A percentile compares a stretch with the other conserved stretches of the same genome.
Evolutionary conservation across 1,140 invertebrate genomes (phyloP).

Genomic region (Geopemphigus sp.): DNA sequence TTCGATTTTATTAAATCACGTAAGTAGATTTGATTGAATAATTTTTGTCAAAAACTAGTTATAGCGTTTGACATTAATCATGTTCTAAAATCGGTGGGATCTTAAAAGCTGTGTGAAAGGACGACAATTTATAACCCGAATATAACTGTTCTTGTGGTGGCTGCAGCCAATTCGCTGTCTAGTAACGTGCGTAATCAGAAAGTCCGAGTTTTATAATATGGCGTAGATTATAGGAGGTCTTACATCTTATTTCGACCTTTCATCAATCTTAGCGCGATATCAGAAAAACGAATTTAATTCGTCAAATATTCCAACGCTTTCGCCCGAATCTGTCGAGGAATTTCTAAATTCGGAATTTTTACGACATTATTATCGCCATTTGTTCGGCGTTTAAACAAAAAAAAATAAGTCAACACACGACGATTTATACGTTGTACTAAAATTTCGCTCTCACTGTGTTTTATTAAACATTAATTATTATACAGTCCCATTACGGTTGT

Average conservation of each 20-base stretch:
- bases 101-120: background rate
- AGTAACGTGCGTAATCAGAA: background rate
- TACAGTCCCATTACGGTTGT: too few relatives aligned
- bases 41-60: too few relatives aligned
- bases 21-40: too few relatives aligned
- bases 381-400: too few relatives aligned
- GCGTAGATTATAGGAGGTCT: background rate
- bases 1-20: too few relatives aligned
- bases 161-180: background rate
- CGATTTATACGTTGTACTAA: too few relatives aligned
- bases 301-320: background rate
- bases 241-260: background rate
- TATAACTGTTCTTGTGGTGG: background rate
- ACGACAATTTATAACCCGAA: constrained; percentile 5
- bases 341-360: background rate
- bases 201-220: background rate
- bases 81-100: background rate
- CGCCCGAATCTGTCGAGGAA: background rate
- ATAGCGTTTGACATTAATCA: too few relatives aligned
- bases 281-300: background rate
- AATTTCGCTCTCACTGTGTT: too few relatives aligned
- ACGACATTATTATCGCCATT: background rate
- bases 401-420: too few relatives aligned
- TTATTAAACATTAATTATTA: too few relatives aligned
- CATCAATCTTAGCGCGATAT: background rate